A percentile compares a stretch with the other conserved stretches of the same genome.
Conservation (phyloP, 2,888 invertebrate genomes). For the Hanleya hanleyi region DNA sequence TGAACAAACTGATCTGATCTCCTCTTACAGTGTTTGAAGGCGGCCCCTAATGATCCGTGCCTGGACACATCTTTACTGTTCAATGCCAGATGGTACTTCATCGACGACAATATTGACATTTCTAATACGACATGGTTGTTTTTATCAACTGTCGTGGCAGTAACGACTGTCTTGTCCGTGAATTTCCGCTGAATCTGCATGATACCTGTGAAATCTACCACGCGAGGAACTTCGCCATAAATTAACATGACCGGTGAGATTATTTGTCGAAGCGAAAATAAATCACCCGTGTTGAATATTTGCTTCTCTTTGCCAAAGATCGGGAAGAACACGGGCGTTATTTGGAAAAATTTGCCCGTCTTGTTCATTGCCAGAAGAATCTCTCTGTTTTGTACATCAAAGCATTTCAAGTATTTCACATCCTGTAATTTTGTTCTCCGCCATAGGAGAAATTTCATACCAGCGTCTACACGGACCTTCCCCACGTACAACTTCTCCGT, state of each 20-base stretch:
- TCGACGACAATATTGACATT: not conserved
- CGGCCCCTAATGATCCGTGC: not conserved
- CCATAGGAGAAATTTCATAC: not conserved
- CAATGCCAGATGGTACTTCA: not conserved
- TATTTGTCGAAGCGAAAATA: not conserved
- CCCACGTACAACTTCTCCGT: conserved; percentile 7
- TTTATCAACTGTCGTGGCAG: not conserved
- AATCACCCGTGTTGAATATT: not conserved
- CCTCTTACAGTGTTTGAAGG: not conserved
- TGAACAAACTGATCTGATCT: not conserved
- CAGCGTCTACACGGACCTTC: conserved; percentile 4
- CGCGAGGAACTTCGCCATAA: not conserved
- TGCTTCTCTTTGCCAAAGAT: not conserved
- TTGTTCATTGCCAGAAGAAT: not conserved
- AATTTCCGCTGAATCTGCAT: not conserved
- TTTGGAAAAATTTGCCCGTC: not conserved
- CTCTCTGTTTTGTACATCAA: conserved; percentile 3
- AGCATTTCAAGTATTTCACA: conserved; percentile 8
- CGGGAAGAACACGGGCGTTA: not conserved
- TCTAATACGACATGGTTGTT: conserved; percentile 2
- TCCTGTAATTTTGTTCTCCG: conserved; percentile 1
- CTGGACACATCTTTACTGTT: not conserved
- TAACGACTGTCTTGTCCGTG: not conserved
- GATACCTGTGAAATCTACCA: not conserved
- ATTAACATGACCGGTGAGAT: conserved; percentile 10